Conservation (phyloP, 2,888 invertebrate species). For the Cheilosia variabilis region DNA sequence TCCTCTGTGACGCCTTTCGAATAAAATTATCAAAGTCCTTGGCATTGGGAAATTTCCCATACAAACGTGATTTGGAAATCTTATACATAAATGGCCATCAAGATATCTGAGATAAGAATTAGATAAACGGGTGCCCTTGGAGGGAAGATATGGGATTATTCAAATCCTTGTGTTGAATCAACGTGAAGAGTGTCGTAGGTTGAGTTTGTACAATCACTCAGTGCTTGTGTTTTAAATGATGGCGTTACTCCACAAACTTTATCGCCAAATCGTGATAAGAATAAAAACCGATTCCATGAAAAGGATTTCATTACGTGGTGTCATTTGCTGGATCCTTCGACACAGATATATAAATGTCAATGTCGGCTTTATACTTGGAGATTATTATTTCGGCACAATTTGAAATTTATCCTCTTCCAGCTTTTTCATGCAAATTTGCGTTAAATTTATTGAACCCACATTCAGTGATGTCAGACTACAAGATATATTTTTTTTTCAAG, state of each 20-base stretch:
- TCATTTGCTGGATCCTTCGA: neutral
- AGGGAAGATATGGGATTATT: neutral
- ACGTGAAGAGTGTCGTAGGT: slow-evolving; percentile 4
- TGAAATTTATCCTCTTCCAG: neutral
- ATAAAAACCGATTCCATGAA: neutral
- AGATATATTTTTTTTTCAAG: no score
- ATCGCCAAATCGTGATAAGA: slow-evolving; percentile 27
- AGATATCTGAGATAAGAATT: neutral
- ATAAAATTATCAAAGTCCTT: neutral
- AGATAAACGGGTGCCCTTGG: neutral
- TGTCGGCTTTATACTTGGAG: neutral
- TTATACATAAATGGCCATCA: slow-evolving; percentile 17
- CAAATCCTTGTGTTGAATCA: slow-evolving; percentile 8
- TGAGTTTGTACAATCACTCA: neutral
- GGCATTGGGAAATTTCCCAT: neutral
- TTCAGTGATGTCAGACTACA: no score
- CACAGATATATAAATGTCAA: neutral
- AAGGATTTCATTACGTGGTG: slow-evolving; percentile 24
- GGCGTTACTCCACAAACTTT: neutral
- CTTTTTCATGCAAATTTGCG: neutral
- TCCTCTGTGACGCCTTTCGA: slow-evolving; percentile 11
- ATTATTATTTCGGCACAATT: neutral
- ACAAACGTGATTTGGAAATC: slow-evolving; percentile 36
- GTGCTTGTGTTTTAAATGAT: slow-evolving; percentile 2
- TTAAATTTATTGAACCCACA: no score